Conservation (phyloP, 2,888 invertebrate genomes). For the Coelinius sp. region DNA sequence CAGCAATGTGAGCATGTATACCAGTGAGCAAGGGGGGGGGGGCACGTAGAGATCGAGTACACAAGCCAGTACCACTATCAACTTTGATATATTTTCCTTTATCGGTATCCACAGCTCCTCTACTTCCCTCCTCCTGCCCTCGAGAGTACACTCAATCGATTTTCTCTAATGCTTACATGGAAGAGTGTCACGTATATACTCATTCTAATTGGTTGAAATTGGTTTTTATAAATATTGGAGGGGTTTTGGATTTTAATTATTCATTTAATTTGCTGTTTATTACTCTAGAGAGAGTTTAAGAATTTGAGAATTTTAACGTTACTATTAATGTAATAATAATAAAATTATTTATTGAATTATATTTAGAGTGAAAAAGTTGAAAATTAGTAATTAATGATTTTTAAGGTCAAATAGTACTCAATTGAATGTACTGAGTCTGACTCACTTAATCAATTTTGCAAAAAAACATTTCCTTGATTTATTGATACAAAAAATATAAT, state of each 20-base stretch:
- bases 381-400: too few relatives aligned
- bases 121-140: conserved; percentile 29
- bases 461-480: too few relatives aligned
- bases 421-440: too few relatives aligned
- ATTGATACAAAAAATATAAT: not conserved
- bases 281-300: too few relatives aligned
- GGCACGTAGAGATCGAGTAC: conserved; percentile 38
- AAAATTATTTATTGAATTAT: too few relatives aligned
- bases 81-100: conserved; percentile 40
- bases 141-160: conserved; percentile 35
- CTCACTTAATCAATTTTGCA: too few relatives aligned
- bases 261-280: too few relatives aligned
- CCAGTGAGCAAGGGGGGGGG: not conserved
- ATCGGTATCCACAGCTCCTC: conserved; percentile 17
- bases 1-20: conserved; percentile 5
- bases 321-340: too few relatives aligned
- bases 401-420: too few relatives aligned
- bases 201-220: conserved; percentile 25
- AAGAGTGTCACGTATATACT: conserved; percentile 27
- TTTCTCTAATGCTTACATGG: conserved; percentile 35
- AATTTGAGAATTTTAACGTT: too few relatives aligned
- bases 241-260: not conserved
- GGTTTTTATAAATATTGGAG: conserved; percentile 1
- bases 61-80: conserved; percentile 30
- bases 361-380: too few relatives aligned